phyloP scores from a whole-genome alignment of 2,113 vertebrate genomes.

The Dasypus novemcinctus region DNA sequence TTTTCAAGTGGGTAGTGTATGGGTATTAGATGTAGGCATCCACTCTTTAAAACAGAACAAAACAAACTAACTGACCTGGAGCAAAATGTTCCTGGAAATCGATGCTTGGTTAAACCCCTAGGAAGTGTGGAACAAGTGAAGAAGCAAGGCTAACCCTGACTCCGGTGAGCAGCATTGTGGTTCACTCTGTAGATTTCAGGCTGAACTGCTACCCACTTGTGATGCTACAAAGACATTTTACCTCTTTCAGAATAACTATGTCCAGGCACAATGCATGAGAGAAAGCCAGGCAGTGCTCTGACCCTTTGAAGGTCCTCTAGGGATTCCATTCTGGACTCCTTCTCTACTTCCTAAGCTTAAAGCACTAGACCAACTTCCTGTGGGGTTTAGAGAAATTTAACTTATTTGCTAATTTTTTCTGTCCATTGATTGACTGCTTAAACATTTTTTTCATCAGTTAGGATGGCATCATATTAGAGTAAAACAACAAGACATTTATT shows the following conservation, averaged over 20 bases:
- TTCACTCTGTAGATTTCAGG: neutral
- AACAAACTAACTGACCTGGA: neutral
- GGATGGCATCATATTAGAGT: neutral
- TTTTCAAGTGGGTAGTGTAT: neutral
- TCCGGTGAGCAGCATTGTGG: neutral
- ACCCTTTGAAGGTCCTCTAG: neutral
- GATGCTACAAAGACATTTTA: neutral
- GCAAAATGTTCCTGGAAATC: neutral
- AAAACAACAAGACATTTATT: constrained; percentile 26
- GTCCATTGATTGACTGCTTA: neutral
- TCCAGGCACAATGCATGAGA: neutral
- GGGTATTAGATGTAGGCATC: neutral
- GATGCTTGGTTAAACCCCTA: neutral
- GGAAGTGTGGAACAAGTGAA: constrained; percentile 27
- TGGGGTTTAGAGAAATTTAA: neutral
- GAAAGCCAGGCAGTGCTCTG: constrained; percentile 16
- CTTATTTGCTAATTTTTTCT: neutral
- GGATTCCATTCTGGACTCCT: neutral
- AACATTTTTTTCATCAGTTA: constrained; percentile 14
- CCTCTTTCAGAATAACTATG: neutral
- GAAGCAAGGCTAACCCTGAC: neutral
- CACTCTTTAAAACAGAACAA: neutral
- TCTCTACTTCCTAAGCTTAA: neutral
- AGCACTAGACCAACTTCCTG: neutral
- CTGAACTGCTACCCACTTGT: neutral